phyloP scores from a whole-genome alignment of 1,140 invertebrate genomes.

The Lasioglossum albipes region DNA sequence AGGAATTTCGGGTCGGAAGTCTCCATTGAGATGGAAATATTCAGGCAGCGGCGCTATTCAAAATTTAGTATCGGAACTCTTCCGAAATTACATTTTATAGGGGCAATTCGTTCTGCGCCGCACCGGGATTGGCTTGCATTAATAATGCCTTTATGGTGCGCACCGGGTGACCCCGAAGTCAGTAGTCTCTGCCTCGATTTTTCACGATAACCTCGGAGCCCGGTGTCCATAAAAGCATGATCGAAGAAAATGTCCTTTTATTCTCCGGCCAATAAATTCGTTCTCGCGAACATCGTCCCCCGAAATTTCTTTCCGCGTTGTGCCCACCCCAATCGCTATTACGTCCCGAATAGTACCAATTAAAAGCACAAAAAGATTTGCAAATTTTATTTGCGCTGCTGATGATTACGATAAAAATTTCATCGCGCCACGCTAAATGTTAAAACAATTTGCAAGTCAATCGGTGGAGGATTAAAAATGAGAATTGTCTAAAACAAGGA shows the following conservation, averaged over 20 bases:
- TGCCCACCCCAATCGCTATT: too few relatives aligned
- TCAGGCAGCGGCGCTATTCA: slow-evolving; percentile 64
- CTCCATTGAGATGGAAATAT: slow-evolving; percentile 67
- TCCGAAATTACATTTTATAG: slow-evolving; percentile 76
- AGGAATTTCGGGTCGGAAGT: slow-evolving; percentile 28
- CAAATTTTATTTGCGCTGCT: too few relatives aligned
- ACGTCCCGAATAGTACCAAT: too few relatives aligned
- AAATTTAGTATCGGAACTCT: slow-evolving; percentile 72
- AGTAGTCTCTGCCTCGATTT: slow-evolving; percentile 63
- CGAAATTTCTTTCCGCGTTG: too few relatives aligned
- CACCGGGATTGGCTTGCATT: slow-evolving; percentile 75
- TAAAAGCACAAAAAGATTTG: too few relatives aligned
- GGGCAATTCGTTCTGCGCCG: slow-evolving; percentile 72
- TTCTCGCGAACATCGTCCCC: too few relatives aligned
- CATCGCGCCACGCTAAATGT: too few relatives aligned
- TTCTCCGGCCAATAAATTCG: not conserved
- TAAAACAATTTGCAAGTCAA: too few relatives aligned
- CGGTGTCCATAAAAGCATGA: slow-evolving; percentile 14
- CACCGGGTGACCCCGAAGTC: slow-evolving; percentile 68
- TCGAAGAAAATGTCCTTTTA: slow-evolving; percentile 12
- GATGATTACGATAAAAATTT: too few relatives aligned
- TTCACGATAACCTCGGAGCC: slow-evolving; percentile 35
- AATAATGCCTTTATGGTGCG: slow-evolving; percentile 72
- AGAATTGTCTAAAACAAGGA: too few relatives aligned
- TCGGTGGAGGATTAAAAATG: too few relatives aligned